These are phyloP conservation scores for honey bee (Apis mellifera) DNA, from an alignment of 1,140 invertebrate species.

Conservation along the genomic window Amel_HAv3.1 CM009936.2:12215501-12216000, in stretches of 20 bases:
- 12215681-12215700: background rate
- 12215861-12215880: background rate
- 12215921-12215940: background rate
- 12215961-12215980: constrained; percentile 6
- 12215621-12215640: constrained; percentile 3
- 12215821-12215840: background rate
- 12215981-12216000: constrained; percentile 35
- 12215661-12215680: background rate
- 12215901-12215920: background rate
- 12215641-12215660: constrained; percentile 1
- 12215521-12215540: background rate
- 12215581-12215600: constrained; percentile 20
- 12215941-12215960: background rate
- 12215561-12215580: constrained; percentile 27
- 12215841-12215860: too few species aligned
- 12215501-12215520: background rate
- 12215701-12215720: constrained; percentile 11
- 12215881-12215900: background rate
- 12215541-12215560: background rate
- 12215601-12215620: background rate
- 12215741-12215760: background rate
- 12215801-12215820: background rate
- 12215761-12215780: background rate
- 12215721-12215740: constrained; percentile 21
- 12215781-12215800: background rate